Percentiles rank a stretch among this genome's conserved stretches.
Conservation (phyloP, 1,140 invertebrate species). For the Drosophila pachea region DNA sequence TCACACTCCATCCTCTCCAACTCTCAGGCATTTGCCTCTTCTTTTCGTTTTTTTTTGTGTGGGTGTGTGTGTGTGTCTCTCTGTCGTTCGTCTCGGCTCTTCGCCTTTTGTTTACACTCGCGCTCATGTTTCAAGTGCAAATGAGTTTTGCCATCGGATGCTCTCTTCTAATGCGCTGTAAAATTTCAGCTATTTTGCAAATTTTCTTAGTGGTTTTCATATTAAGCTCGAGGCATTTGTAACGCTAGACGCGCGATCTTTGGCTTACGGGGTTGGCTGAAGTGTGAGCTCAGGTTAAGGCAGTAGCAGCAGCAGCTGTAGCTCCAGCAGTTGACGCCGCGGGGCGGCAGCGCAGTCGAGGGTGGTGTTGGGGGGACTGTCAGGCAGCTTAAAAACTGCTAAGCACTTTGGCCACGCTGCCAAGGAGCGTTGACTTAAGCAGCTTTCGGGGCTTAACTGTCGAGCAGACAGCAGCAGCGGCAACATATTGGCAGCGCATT, state of each 20-base stretch:
- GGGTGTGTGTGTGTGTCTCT: too few relatives aligned
- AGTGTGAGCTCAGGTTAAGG: slow-evolving; percentile 32
- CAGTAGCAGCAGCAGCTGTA: neutral
- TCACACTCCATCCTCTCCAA: slow-evolving; percentile 16
- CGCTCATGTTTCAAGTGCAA: slow-evolving; percentile 59
- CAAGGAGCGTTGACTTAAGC: slow-evolving; percentile 61
- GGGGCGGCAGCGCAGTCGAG: neutral
- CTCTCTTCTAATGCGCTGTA: slow-evolving; percentile 32
- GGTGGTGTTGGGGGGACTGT: neutral
- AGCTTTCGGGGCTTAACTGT: slow-evolving; percentile 62
- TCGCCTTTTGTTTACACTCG: slow-evolving; percentile 20
- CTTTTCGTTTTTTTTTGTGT: slow-evolving; percentile 18
- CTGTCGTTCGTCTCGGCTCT: neutral
- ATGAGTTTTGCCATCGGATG: slow-evolving; percentile 52
- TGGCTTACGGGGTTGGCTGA: slow-evolving; percentile 32
- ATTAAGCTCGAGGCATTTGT: slow-evolving; percentile 60
- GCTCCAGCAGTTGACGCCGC: neutral
- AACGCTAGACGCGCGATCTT: slow-evolving; percentile 56
- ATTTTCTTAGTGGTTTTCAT: slow-evolving; percentile 73
- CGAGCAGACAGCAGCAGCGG: slow-evolving; percentile 53
- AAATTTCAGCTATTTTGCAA: slow-evolving; percentile 64
- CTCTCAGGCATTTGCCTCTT: slow-evolving; percentile 5
- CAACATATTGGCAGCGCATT: slow-evolving; percentile 65
- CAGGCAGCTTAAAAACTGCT: slow-evolving; percentile 60
- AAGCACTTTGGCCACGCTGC: slow-evolving; percentile 53